Base-by-base conservation (phyloP, 2,888 invertebrate genomes). In the Campopleginae sp. region DNA sequence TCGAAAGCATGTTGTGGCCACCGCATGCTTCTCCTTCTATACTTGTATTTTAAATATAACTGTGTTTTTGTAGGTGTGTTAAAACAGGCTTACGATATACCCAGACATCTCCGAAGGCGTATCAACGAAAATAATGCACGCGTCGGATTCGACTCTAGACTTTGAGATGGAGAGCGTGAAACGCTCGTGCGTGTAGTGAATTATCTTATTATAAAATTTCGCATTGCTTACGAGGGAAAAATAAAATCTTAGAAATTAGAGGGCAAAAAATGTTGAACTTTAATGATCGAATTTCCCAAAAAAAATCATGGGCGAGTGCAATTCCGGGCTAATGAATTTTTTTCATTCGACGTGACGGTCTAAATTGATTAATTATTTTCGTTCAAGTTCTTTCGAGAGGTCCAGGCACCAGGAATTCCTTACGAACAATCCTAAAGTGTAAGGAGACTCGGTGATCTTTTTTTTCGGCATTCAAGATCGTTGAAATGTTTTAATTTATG, bases 1-100 rank as follows among this genome's bases (percentile, higher is more conserved):
- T 68, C 61, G 70, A 63, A 71, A 82, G 70, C 81, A 12, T 31
- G 70, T 48, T 23, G 23, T 46, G 38, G 14, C 68, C 70, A 51
- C 66, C 42, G 7, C 33, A 58, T 68, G 68, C 46, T 42, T n/a
- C 33, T 12, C 61, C 14, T 81, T 58, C 14, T 81, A 61, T 58
- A 61, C 19, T 48, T 51, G 27, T 76, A 63, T 44, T 31, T 75
- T 70, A 58, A 70, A 65, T 51, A 72, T 58, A 72, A 38, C 46
- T 48, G 71, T 80, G 63, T 58, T 10, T 54, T 42, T 54, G 80
- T 80, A 66, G 48, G 72, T 75, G 74, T 46, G 61, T 75, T 46
- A 27, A 33, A 31, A 75, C 23, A 19, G 31, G 27, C 17, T n/a
- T 10, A 14, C 19, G 27, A 19, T 17, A 31, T n/a, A 54, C 5